phyloP scores from a whole-genome alignment of 2,113 vertebrate genomes.

The Platycercus adscitus region DNA sequence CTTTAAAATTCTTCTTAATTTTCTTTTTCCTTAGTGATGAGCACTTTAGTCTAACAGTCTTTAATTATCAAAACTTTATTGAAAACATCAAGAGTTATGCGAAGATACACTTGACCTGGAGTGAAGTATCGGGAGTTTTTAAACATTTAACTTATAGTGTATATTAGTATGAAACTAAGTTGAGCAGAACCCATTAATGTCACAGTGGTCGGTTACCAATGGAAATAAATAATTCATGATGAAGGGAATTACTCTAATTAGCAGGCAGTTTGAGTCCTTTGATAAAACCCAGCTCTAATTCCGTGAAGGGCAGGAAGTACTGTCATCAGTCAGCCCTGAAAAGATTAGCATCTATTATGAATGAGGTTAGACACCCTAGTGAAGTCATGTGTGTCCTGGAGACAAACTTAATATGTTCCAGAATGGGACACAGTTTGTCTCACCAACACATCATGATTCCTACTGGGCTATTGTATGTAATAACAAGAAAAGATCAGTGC shows the following conservation, averaged over 20 bases:
- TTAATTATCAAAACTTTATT: conserved; percentile 46
- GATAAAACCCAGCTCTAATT: conserved; percentile 96
- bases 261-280: conserved; percentile 98
- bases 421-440: conserved; percentile 90
- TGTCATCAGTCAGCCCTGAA: conserved; percentile 97
- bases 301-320: conserved; percentile 96
- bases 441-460: conserved; percentile 81
- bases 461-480: conserved; percentile 89
- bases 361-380: conserved; percentile 92
- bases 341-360: conserved; percentile 99
- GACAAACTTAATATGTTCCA: conserved; percentile 98
- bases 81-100: conserved; percentile 64
- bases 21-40: background rate
- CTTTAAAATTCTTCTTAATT: background rate
- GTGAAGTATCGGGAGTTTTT: conserved; percentile 78
- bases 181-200: conserved; percentile 94
- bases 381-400: conserved; percentile 95
- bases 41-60: background rate
- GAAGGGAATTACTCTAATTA: conserved; percentile 98
- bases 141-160: conserved; percentile 83
- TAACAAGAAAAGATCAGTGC: conserved; percentile 82
- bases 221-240: conserved; percentile 99
- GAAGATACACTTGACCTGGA: conserved; percentile 73
- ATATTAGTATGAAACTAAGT: conserved; percentile 90
- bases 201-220: conserved; percentile 95